Base-by-base conservation (phyloP, 2,888 invertebrate species). In the Eristalis arbustorum region DNA sequence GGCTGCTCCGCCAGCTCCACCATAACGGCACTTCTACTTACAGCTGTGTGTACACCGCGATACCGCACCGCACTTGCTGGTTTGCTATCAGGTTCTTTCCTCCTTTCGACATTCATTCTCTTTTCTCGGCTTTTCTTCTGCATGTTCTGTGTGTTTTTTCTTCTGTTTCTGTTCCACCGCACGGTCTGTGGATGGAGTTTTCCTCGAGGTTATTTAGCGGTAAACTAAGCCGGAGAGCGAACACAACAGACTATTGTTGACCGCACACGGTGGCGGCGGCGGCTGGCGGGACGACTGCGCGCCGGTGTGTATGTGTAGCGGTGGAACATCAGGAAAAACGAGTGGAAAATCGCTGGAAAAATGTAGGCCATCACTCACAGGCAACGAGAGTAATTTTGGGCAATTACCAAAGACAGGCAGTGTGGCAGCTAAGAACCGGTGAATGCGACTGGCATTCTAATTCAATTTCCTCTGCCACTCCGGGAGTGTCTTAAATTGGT, bases 11-110 rank as follows among this genome's bases (percentile, higher is more conserved):
- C 63, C 64, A 82, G 82, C 72, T 75, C 79, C 64, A 64, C 72
- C 62, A 67, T 87, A 87, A 87, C 87, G 83, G 83, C 75, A 83
- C 49, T 78, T 71, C 78, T 71, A 79, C 78, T 69, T 68, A 71
- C 68, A 73, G 77, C 80, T 68, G 73, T 80, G 62, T 59, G 25
- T 59, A 59, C 25, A 10, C n/a, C 25, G 59, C 59, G 23, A 10
- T 25, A 25, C 49, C 49, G 18, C 40, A 59, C 57, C 61, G 61
- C 81, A 85, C 69, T n/a, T 66, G 56, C 56, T 66, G 42, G 42
- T 23, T 66, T 59, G 61, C 49, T 71, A 40, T 69, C 63, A 64
- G 74, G 63, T 87, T 87, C 74, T 87, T 77, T 81, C 73, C 28
- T 34, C 18, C 37, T 62, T 68, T 69, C 37, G 23, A 37, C 62